These are phyloP conservation scores for Parnassius apollo DNA, from an alignment of 2,888 invertebrate species.

Conservation along the genomic window DNA sequence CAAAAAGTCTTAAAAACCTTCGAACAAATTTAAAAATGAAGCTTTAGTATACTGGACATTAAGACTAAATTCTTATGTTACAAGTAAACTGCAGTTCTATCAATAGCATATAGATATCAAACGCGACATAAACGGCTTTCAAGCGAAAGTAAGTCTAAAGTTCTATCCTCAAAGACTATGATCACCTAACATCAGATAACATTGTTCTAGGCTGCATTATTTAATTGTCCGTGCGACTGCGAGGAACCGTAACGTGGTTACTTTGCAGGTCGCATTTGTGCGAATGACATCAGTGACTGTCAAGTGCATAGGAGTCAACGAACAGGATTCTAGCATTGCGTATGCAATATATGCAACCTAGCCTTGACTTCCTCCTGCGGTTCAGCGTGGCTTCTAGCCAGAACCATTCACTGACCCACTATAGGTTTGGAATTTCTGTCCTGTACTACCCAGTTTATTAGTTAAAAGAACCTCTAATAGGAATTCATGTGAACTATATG, in stretches of 20 bases:
- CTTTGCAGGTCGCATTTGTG: conserved; percentile 74
- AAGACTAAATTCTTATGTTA: conserved; percentile 45
- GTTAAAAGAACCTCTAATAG: neutral
- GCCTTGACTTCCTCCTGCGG: conserved; percentile 69
- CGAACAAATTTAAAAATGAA: conserved; percentile 35
- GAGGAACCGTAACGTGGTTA: conserved; percentile 73
- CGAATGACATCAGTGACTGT: conserved; percentile 74
- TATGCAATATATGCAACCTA: conserved; percentile 66
- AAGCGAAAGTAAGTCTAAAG: conserved; percentile 67
- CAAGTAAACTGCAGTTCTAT: conserved; percentile 33
- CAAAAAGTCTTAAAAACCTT: conserved; percentile 41
- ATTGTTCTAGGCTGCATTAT: conserved; percentile 70
- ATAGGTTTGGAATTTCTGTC: conserved; percentile 51
- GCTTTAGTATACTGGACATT: conserved; percentile 38
- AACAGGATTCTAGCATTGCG: conserved; percentile 71
- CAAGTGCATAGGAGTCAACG: conserved; percentile 75
- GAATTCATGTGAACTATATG: no score
- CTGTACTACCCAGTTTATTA: neutral
- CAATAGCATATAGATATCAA: conserved; percentile 49
- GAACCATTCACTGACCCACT: conserved; percentile 70
- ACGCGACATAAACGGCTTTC: conserved; percentile 44
- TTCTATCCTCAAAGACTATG: conserved; percentile 51
- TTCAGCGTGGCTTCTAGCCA: conserved; percentile 61
- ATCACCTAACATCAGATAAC: conserved; percentile 50
- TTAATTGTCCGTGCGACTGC: conserved; percentile 66